Conservation (phyloP, 2,888 invertebrate genomes). For the Amorpha juglandis region DNA sequence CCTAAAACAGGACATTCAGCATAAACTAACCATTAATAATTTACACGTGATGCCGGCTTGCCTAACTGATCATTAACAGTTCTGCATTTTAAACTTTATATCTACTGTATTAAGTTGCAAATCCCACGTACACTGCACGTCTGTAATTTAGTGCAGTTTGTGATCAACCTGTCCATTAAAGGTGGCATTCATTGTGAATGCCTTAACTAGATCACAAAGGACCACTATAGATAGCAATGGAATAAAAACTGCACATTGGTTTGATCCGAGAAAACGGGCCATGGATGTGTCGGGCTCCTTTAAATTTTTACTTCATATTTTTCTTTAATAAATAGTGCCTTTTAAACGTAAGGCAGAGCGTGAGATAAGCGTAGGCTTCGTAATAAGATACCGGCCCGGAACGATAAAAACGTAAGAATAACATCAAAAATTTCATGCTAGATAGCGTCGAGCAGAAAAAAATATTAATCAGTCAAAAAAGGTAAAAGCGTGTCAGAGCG, state of each 20-base stretch:
- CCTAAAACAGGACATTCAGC: slow-evolving; percentile 16
- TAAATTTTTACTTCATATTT: too few species aligned
- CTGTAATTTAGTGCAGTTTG: slow-evolving; percentile 44
- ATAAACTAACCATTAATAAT: slow-evolving; percentile 14
- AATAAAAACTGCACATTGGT: slow-evolving; percentile 9
- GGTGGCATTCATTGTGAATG: slow-evolving; percentile 40
- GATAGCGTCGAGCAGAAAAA: too few species aligned
- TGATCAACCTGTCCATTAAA: slow-evolving; percentile 42
- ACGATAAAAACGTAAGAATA: too few species aligned
- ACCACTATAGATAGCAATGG: slow-evolving; percentile 12
- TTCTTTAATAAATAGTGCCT: too few species aligned
- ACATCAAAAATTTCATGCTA: too few species aligned
- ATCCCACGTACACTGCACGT: slow-evolving; percentile 29
- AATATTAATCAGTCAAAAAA: too few species aligned
- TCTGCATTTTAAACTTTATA: not conserved
- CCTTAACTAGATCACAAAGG: slow-evolving; percentile 49
- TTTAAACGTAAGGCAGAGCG: too few species aligned
- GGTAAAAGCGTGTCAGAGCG: too few species aligned
- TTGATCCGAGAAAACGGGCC: not conserved
- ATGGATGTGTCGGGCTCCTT: too few species aligned
- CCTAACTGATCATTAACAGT: not conserved
- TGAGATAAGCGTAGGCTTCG: too few species aligned
- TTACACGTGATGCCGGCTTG: not conserved
- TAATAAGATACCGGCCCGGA: too few species aligned
- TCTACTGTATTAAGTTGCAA: slow-evolving; percentile 1